Evolutionary conservation across 1,140 invertebrate genomes (phyloP).

Genomic region (Achatina immaculata): DNA sequence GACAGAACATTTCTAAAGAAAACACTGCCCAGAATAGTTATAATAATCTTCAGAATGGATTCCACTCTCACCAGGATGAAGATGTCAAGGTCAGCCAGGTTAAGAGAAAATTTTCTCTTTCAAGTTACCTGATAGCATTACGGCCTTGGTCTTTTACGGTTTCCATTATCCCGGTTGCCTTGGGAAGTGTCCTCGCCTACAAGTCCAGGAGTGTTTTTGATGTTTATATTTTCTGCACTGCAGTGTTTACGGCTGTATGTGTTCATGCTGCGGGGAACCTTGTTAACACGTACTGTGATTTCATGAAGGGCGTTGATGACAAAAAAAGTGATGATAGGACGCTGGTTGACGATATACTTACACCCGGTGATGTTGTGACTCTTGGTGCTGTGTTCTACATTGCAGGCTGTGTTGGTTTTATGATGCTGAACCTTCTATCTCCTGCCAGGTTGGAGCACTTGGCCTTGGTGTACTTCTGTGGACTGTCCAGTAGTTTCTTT

Average conservation of each 20-base stretch:
- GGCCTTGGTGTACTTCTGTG: conserved; percentile 94
- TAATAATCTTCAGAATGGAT: not conserved
- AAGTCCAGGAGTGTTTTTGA: conserved; percentile 82
- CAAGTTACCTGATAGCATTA: conserved; percentile 75
- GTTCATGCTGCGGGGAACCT: conserved; percentile 96
- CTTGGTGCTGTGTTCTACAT: conserved; percentile 89
- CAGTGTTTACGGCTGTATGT: conserved; percentile 86
- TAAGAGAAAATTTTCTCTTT: not conserved
- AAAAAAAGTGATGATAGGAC: conserved; percentile 87
- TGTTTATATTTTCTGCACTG: conserved; percentile 82
- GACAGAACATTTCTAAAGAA: not conserved
- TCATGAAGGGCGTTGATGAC: conserved; percentile 91
- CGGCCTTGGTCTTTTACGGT: conserved; percentile 93
- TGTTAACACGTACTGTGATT: conserved; percentile 97
- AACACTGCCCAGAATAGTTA: not conserved
- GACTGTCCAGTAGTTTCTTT: conserved; percentile 85
- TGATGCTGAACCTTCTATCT: conserved; percentile 83
- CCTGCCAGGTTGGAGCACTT: conserved; percentile 94
- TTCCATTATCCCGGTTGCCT: conserved; percentile 88
- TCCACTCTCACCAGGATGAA: not conserved
- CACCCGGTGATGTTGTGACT: conserved; percentile 87
- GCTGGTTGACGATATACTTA: conserved; percentile 89
- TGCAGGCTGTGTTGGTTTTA: conserved; percentile 89
- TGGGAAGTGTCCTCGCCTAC: conserved; percentile 89
- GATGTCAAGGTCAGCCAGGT: not conserved